Conservation (phyloP, 2,113 vertebrate genomes). For the Murina feae region DNA sequence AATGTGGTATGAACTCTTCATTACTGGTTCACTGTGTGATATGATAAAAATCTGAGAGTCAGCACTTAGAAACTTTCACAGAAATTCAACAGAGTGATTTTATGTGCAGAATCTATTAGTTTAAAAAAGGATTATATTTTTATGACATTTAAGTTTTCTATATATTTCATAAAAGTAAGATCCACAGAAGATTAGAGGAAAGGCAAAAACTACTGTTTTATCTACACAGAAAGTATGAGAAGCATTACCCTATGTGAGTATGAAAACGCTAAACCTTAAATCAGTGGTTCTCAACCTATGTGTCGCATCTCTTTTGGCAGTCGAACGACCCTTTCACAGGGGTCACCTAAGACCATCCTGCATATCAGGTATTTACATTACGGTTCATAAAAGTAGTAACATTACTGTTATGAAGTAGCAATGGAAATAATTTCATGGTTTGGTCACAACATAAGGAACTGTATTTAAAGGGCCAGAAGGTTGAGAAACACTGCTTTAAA, state of each 20-base stretch:
- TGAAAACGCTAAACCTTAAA: neutral
- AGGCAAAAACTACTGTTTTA: neutral
- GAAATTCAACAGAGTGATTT: neutral
- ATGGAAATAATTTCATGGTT: no score
- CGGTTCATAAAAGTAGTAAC: no score
- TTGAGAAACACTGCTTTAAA: no score
- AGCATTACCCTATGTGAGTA: neutral
- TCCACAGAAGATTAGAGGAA: neutral
- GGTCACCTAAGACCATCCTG: no score
- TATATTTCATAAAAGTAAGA: neutral
- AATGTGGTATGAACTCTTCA: neutral
- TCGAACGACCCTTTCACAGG: no score
- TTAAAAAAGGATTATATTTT: neutral
- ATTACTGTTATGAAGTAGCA: no score
- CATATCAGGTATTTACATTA: no score
- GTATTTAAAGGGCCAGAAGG: no score
- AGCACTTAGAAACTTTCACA: neutral
- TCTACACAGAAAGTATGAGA: neutral
- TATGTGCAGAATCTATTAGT: neutral
- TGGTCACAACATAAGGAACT: no score
- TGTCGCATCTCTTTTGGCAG: no score
- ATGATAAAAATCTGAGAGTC: neutral
- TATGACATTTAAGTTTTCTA: neutral
- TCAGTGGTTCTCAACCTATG: no score
- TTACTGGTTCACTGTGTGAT: neutral